Percentiles rank a stretch among this genome's conserved stretches.
Conservation (phyloP, 2,113 vertebrate genomes). For the Lycaon pictus region DNA sequence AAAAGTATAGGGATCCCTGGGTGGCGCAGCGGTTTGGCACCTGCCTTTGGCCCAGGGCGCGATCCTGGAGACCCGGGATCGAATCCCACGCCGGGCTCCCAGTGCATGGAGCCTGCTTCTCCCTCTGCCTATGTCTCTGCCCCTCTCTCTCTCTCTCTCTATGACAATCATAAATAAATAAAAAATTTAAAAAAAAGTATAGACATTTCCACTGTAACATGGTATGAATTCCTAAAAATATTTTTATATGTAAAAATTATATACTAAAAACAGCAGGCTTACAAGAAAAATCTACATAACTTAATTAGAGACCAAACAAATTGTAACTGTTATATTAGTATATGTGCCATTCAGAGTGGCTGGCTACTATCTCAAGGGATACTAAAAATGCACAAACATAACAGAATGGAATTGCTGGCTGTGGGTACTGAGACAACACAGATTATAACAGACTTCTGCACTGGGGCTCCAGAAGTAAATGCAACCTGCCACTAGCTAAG, state of each 20-base stretch:
- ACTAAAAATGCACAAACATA: not conserved
- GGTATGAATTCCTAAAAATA: not conserved
- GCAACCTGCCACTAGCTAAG: not conserved
- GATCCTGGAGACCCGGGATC: too few relatives aligned
- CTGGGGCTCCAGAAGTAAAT: not conserved
- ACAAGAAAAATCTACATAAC: not conserved
- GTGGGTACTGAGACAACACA: not conserved
- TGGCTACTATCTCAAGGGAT: not conserved
- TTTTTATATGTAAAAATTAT: not conserved
- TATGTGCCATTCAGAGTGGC: not conserved
- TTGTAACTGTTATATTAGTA: not conserved
- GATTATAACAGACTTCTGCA: not conserved
- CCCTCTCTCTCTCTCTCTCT: too few relatives aligned
- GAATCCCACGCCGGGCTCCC: too few relatives aligned
- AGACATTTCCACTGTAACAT: not conserved
- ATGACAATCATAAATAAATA: too few relatives aligned
- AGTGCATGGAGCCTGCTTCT: too few relatives aligned
- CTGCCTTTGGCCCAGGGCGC: too few relatives aligned
- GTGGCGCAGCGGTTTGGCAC: too few relatives aligned
- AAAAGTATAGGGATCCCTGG: not conserved
- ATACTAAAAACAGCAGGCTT: not conserved
- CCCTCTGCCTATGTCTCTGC: too few relatives aligned
- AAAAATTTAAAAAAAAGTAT: not conserved
- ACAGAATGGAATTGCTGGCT: not conserved
- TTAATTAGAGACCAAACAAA: slow-evolving; percentile 7